phyloP scores from a whole-genome alignment of 1,140 invertebrate genomes.

The Zelostemma sp. region DNA sequence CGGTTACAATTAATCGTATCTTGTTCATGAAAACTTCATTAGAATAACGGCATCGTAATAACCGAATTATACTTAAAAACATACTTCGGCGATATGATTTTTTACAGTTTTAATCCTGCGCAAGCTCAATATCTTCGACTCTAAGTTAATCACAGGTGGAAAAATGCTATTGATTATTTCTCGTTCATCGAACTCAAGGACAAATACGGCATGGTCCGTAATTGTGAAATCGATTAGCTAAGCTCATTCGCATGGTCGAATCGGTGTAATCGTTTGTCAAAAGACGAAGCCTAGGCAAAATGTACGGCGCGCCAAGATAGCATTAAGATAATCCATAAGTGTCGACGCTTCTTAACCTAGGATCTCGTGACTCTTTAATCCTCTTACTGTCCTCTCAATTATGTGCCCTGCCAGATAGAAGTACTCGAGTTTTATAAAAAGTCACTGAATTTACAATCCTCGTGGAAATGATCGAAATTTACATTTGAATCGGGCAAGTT shows the following conservation, averaged over 20 bases:
- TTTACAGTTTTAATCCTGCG: too few species aligned
- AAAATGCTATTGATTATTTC: neutral
- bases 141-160: neutral
- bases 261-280: constrained; percentile 34
- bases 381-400: neutral
- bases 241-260: constrained; percentile 14
- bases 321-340: constrained; percentile 1
- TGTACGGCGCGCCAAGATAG: neutral
- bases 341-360: neutral
- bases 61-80: too few species aligned
- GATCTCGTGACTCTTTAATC: constrained; percentile 1
- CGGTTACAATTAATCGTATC: too few species aligned
- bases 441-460: neutral
- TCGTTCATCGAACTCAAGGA: neutral
- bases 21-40: too few species aligned
- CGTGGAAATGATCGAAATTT: neutral
- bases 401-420: neutral
- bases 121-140: too few species aligned
- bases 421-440: too few species aligned
- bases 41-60: too few species aligned
- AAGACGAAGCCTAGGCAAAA: constrained; percentile 1
- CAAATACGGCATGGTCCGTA: neutral
- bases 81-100: too few species aligned
- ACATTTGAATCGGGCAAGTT: too few species aligned
- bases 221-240: constrained; percentile 26